These are phyloP conservation scores for Hyphantria cunea DNA, from an alignment of 1,140 invertebrate species.

Conservation along the genomic window DNA sequence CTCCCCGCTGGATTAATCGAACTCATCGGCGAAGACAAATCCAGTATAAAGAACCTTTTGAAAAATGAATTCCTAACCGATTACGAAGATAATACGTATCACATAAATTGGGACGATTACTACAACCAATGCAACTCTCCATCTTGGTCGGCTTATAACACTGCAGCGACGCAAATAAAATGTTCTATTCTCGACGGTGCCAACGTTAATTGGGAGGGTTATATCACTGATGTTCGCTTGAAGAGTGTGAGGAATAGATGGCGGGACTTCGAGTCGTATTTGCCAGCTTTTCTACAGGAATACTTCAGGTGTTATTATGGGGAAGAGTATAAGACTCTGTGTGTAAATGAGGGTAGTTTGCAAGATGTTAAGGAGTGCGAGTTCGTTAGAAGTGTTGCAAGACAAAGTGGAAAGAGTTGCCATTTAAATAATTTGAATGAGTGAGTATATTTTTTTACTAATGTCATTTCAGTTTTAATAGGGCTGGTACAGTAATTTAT, in stretches of 20 bases:
- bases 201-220: constrained; percentile 62
- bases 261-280: constrained; percentile 81
- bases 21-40: constrained; percentile 63
- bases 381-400: constrained; percentile 78
- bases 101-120: constrained; percentile 86
- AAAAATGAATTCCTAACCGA: constrained; percentile 68
- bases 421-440: constrained; percentile 87
- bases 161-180: constrained; percentile 85
- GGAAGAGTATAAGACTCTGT: constrained; percentile 82
- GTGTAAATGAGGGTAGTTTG: constrained; percentile 72
- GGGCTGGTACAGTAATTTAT: neutral
- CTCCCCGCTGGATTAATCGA: constrained; percentile 61
- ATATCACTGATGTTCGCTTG: constrained; percentile 86
- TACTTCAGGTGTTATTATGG: constrained; percentile 87
- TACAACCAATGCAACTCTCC: constrained; percentile 87
- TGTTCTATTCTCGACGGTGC: constrained; percentile 86
- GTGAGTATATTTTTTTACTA: constrained; percentile 52
- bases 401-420: constrained; percentile 83
- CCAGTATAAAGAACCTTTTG: constrained; percentile 62
- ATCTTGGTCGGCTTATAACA: constrained; percentile 85
- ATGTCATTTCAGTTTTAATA: constrained; percentile 5
- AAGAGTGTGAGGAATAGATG: constrained; percentile 84
- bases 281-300: constrained; percentile 83
- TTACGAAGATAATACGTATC: constrained; percentile 61
- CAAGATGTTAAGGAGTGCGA: constrained; percentile 79